These are phyloP conservation scores for Axea sp. DNA, from an alignment of 2,888 invertebrate species.

Conservation along the genomic window DNA sequence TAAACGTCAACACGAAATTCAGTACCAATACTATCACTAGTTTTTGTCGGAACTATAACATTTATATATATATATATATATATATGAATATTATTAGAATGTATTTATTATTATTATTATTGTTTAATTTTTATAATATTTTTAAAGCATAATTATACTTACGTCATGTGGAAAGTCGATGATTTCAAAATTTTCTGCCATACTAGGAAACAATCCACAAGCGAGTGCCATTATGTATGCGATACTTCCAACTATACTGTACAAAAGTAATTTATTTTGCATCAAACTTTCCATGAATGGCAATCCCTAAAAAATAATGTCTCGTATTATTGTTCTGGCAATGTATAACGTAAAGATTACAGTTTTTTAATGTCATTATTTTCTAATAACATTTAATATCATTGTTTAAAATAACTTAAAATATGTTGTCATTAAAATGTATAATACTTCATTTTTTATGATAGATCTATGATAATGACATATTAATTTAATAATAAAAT, in stretches of 20 bases:
- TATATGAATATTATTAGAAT: neutral
- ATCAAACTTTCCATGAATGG: conserved; percentile 98
- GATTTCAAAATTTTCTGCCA: conserved; percentile 95
- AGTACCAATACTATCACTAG: conserved; percentile 90
- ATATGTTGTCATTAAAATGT: too few relatives aligned
- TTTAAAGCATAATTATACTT: conserved; percentile 77
- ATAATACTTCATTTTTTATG: too few relatives aligned
- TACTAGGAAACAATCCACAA: conserved; percentile 90
- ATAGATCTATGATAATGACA: too few relatives aligned
- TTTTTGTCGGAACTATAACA: conserved; percentile 92
- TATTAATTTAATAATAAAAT: too few relatives aligned
- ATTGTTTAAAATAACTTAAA: too few relatives aligned
- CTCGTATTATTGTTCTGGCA: too few relatives aligned
- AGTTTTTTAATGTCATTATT: too few relatives aligned
- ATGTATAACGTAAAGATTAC: too few relatives aligned
- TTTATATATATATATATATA: conserved; percentile 9
- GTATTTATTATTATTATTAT: neutral
- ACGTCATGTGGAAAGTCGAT: conserved; percentile 96
- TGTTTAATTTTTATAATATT: too few relatives aligned
- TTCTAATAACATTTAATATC: too few relatives aligned
- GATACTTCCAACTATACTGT: conserved; percentile 92
- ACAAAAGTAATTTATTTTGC: conserved; percentile 95
- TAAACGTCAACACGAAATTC: conserved; percentile 92
- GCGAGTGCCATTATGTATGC: conserved; percentile 91
- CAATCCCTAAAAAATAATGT: conserved; percentile 87